Base-by-base conservation (phyloP, 1,140 invertebrate species). In the Drosophila pectinifera region DNA sequence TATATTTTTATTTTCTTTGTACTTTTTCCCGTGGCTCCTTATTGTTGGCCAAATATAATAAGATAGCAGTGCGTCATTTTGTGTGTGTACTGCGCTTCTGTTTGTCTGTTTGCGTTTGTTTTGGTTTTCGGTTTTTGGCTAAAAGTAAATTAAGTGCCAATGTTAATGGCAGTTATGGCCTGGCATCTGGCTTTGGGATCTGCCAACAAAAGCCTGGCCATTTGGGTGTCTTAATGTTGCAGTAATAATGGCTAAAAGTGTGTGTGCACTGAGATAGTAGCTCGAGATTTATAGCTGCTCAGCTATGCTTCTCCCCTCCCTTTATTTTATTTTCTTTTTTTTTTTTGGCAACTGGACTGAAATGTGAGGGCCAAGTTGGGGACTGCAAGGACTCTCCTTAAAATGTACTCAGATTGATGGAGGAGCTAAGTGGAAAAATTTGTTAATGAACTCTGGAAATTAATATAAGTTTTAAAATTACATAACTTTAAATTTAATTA, bases 131-230 rank as follows among this genome's bases (percentile, higher is more conserved):
- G 79, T 78, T 78, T 78, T 82, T 83, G 81, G 81, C 76, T 79
- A 72, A 86, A 77, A 88, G 83, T 89, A 86, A 88, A 86, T 86
- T 88, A 88, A 86, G 83, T 86, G 83, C 79, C 83, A 86, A 86
- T 88, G 83, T 89, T 86, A 89, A 89, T 86, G 83, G 83, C 81
- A 85, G 81, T 85, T 85, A 85, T 85, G 82, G 81, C 78, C 73
- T 61, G 73, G 58, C 82, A 88, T 88, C 75, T 88, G 83, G 83
- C 80, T 83, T 76, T 77, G 64, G 84, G 61, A 88, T 86, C 77
- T 67, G 59, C 45, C 58, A 73, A 75, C 65, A 79, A 84, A 79
- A 88, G 80, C 67, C 70, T 67, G 67, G 68, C 84, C 64, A 84
- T 84, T 88, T 89, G 77, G 77, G 76, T 89, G 84, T 80, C 84